Evolutionary conservation across 2,797 vertebrate species (phyloP), one percentile per base, ranked within the genome.

Genomic region (Squalus acanthias): DNA sequence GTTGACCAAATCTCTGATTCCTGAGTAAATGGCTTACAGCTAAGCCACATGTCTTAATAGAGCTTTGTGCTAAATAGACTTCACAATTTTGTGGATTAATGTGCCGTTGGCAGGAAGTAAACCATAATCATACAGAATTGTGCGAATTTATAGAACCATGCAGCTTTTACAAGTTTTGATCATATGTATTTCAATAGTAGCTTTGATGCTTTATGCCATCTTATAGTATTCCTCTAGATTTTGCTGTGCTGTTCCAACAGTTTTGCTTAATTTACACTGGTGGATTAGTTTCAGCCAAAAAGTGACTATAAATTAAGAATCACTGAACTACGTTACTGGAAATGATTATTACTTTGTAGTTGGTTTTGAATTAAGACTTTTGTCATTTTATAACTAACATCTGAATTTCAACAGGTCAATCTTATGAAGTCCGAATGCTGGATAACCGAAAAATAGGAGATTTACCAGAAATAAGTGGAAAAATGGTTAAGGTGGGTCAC

Each of bases 341-440:
- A 20, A 13, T 24, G 7, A 26, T 60, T 2, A 24, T 72, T 50
- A 96, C 33, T 63, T 72, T 29, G 3, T 57, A 15, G 12, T 63
- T 85, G 33, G 12, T 96, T 70, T 46, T 96, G 26, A 82, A 96
- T 57, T 89, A 9, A 46, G 17, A 46, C 60, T 50, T 87, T 72
- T 92, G n/a, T 50, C 10, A 8, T 39, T 67, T 63, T 82, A 82
- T 79, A 79, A 79, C 24, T 74, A 26, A 76, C 70, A 20, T 95
- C 29, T 96, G 50, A 63, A 96, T 87, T 93, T 96, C 85, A 53
- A 96, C 97, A 99, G 99, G 99, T 98, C 99, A 99, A 98, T 99
- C 99, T 97, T 99, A 99, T 0, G 99, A 99, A 98, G 98, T 99
- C 97, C 98, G 99, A 96, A 98, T 99, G 98, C 98, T 99, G 97